Evolutionary conservation across 2,113 vertebrate species (phyloP), one percentile per base, ranked within the genome.

Genomic region (Antigone vipio): DNA sequence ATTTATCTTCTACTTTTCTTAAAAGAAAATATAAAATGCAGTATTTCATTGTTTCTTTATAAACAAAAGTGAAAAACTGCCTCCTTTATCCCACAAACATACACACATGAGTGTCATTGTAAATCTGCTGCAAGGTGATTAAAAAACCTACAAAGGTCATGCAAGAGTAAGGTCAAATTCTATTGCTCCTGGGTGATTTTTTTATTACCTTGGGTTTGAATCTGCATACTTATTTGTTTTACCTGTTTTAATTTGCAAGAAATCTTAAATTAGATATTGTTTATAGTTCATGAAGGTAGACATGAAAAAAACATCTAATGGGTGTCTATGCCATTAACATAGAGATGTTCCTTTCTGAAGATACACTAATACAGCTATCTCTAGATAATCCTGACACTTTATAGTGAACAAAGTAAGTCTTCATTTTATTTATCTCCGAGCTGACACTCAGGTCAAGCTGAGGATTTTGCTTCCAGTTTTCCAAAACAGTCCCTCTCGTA

Each of bases 381-480:
- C 42, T 71, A 74, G 29, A 74, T 83, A 93, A 92, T 71, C 24
- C 45, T 72, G 27, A 91, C 55, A 72, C 49, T 86, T 71, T 45
- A 49, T 5, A 91, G 56, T 21, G 76, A 91, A 30, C 17, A 90
- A 76, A 80, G 21, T 32, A 58, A 62, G 18, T 24, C 34, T 90
- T 76, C 7, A 15, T 75, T 88, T 73, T 77, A 83, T 92, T 91
- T 92, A 77, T 89, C 49, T 75, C 64, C 81, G 56, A 82, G 50
- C 26, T 93, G 83, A 93, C 52, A 71, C 62, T 60, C 30, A 64
- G 89, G 77, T 91, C 95, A 95, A 85, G 27, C 23, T 76, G 62
- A 89, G 44, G 72, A 88, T 85, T 93, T 88, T 82, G 45, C 34
- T 96, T 94, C 84, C 66, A 96, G 19, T 58, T 94, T 97, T 93